Percentiles rank a stretch among this genome's conserved stretches.
Evolutionary conservation across 2,113 vertebrate species (phyloP).

Genomic region (Oryzias javanicus): DNA sequence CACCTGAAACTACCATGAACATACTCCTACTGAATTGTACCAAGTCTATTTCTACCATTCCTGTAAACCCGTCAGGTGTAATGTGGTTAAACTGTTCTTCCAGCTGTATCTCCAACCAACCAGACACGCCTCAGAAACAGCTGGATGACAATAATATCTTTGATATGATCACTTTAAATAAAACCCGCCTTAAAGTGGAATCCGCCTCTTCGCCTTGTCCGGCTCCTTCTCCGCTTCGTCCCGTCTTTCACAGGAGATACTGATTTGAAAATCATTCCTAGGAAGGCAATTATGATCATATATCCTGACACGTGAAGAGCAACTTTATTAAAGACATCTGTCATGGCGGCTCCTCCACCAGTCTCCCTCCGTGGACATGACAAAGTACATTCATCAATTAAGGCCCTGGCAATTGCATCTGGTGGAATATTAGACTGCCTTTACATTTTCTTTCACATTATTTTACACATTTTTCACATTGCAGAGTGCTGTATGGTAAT

Average conservation of each 20-base stretch:
- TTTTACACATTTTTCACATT: conserved; percentile 62
- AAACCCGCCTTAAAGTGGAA: not conserved
- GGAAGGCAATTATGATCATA: conserved; percentile 57
- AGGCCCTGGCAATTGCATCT: conserved; percentile 48
- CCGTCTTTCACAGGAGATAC: conserved; percentile 40
- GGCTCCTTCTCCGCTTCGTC: conserved; percentile 7
- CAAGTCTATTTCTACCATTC: too few relatives aligned
- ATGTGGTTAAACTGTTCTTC: too few relatives aligned
- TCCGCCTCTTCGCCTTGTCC: not conserved
- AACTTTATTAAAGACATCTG: conserved; percentile 76
- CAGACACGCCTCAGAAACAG: too few relatives aligned
- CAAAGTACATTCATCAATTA: conserved; percentile 70
- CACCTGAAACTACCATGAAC: too few relatives aligned
- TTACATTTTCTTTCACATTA: conserved; percentile 62
- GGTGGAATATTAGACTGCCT: conserved; percentile 50
- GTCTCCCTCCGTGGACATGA: conserved; percentile 56
- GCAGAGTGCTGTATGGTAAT: conserved; percentile 38
- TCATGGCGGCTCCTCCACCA: conserved; percentile 57
- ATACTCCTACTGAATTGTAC: too few relatives aligned
- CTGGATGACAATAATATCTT: too few relatives aligned
- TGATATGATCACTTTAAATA: too few relatives aligned
- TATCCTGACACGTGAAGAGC: conserved; percentile 56
- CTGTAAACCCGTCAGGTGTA: too few relatives aligned
- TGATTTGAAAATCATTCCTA: conserved; percentile 58
- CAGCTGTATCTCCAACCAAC: too few relatives aligned